Base-by-base conservation (phyloP, 2,113 vertebrate species). In the Anser brachyrhynchus region DNA sequence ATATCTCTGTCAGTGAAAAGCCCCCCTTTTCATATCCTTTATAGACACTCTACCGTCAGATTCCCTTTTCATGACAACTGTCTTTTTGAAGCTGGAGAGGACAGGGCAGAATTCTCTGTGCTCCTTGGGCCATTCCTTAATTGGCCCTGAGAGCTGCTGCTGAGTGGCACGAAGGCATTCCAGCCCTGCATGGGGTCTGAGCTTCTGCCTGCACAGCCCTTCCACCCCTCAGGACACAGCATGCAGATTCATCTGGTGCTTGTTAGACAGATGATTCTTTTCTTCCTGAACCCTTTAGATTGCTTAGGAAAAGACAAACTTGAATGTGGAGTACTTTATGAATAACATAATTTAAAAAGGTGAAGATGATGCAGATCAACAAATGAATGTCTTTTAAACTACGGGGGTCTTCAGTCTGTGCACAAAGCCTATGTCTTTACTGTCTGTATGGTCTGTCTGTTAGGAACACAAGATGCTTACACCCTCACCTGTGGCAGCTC, bases 381-480 rank as follows among this genome's bases (percentile, higher is more conserved):
- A 51, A 51, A 41, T 37, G 66, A 82, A 54, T 39, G 26, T 72
- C 54, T 69, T 72, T 78, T 31, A 8, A 44, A 26, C 37, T 43
- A 7, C 22, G 13, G 64, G 37, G 74, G 16, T 26, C 46, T 87
- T 78, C 83, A 84, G 23, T 78, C 41, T 89, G 44, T 88, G 78
- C 59, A 28, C 41, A 73, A 79, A 82, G 52, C 26, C 65, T 90
- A 6, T 94, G 9, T 96, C 65, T 69, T 96, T 95, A 94, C 91
- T 92, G 61, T 94, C 92, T 94, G 72, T 95, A 54, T 96, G 49
- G 95, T 98, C 96, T 97, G 87, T 98, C 94, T 96, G 89, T 97
- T 93, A 98, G 98, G 98, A 97, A 62, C 95, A 78, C 98, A 98
- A 87, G 98, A 98, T 72, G 94, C 98, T 92, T 98, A 98, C 85